Evolutionary conservation across 1,140 invertebrate genomes (phyloP).

Genomic region (Nymphalis io): DNA sequence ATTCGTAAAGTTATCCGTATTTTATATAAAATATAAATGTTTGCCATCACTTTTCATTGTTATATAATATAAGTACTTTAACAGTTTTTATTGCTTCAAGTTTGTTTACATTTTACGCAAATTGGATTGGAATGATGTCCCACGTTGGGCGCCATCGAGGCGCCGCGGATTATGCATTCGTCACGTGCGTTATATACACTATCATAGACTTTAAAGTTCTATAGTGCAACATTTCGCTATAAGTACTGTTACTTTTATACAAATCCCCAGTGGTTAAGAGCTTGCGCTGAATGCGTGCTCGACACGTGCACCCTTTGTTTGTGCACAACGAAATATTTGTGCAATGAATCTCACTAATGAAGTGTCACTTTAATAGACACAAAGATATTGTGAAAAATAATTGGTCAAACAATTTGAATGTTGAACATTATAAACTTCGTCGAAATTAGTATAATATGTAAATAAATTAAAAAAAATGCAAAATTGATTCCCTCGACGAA

Average conservation of each 20-base stretch:
- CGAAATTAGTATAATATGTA: neutral
- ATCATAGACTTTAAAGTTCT: constrained; percentile 2
- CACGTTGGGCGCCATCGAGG: constrained; percentile 52
- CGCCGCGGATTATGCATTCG: constrained; percentile 35
- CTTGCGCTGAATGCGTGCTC: constrained; percentile 19
- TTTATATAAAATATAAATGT: too few relatives aligned
- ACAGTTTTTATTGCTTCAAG: neutral
- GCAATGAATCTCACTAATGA: constrained; percentile 26
- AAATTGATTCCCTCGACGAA: too few relatives aligned
- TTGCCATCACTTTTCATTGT: too few relatives aligned
- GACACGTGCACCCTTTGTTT: constrained; percentile 31
- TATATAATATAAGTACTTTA: neutral
- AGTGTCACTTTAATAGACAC: neutral
- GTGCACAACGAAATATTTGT: constrained; percentile 14
- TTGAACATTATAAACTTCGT: too few relatives aligned
- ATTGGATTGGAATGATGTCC: constrained; percentile 22
- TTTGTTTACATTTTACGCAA: neutral
- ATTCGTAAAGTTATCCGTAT: too few relatives aligned
- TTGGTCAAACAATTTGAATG: neutral
- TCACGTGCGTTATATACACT: constrained; percentile 36
- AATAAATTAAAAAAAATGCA: too few relatives aligned
- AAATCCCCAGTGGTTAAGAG: constrained; percentile 8
- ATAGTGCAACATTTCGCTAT: constrained; percentile 4
- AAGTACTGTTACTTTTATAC: constrained; percentile 7
- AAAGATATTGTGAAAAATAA: neutral